Percentiles rank a stretch among this genome's conserved stretches.
phyloP scores from a whole-genome alignment of 2,888 invertebrate species.

The Orthonychiurus folsomi region DNA sequence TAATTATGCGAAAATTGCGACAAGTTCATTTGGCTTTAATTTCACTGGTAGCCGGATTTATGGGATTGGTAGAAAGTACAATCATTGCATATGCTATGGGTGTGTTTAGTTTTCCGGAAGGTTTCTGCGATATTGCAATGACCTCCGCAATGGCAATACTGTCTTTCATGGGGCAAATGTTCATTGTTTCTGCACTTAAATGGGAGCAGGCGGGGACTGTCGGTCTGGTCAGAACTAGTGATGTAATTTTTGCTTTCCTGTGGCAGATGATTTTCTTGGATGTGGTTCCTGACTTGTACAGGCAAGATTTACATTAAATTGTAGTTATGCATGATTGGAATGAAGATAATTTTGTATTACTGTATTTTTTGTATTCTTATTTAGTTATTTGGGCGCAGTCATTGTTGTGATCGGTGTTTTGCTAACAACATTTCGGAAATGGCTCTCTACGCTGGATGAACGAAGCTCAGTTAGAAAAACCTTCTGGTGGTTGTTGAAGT shows the following conservation, averaged over 20 bases:
- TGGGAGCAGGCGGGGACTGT: constrained; percentile 34
- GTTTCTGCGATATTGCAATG: constrained; percentile 23
- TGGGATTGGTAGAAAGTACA: constrained; percentile 18
- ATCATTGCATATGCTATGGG: constrained; percentile 27
- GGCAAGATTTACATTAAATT: background rate
- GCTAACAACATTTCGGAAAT: background rate
- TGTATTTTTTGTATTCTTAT: no score
- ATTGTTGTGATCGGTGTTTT: background rate
- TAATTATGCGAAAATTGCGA: constrained; percentile 30
- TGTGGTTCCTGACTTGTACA: constrained; percentile 26
- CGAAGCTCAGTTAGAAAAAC: background rate
- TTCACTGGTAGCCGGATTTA: constrained; percentile 32
- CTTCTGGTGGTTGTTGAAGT: background rate
- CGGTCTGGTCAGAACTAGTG: constrained; percentile 30
- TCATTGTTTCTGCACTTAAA: constrained; percentile 31
- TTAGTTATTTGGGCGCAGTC: background rate
- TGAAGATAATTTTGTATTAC: background rate
- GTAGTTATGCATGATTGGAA: background rate
- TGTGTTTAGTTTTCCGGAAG: constrained; percentile 24
- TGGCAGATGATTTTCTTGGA: constrained; percentile 33
- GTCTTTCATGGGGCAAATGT: constrained; percentile 30
- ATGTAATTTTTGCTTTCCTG: constrained; percentile 29
- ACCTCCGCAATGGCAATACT: constrained; percentile 25
- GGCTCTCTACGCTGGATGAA: background rate
- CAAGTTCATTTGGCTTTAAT: constrained; percentile 30